A percentile compares a stretch with the other conserved stretches of the same genome.
These are phyloP conservation scores for Schizaphis graminum DNA, from an alignment of 2,888 invertebrate species.

Conservation along the genomic window DNA sequence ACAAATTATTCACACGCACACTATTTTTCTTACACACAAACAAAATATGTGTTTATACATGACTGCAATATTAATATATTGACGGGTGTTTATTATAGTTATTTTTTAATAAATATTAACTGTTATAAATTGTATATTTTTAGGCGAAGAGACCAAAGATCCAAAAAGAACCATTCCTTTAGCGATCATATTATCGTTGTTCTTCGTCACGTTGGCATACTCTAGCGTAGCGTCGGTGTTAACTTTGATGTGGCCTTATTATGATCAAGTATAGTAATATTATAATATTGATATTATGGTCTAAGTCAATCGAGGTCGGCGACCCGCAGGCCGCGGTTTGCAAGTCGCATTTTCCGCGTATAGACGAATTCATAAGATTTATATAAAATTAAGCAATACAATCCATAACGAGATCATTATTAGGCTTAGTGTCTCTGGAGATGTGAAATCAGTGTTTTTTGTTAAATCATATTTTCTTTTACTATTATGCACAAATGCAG, in stretches of 20 bases:
- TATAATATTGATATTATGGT: constrained; percentile 40
- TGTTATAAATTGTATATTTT: not conserved
- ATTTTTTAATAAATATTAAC: not conserved
- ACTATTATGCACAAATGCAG: not conserved
- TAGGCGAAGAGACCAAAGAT: constrained; percentile 89
- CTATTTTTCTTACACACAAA: too few relatives aligned
- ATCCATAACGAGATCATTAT: not conserved
- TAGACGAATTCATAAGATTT: not conserved
- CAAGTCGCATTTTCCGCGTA: not conserved
- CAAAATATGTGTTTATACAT: not conserved
- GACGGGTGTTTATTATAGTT: not conserved
- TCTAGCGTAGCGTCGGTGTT: constrained; percentile 91
- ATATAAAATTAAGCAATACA: not conserved
- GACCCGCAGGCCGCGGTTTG: not conserved
- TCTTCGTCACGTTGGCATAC: constrained; percentile 89
- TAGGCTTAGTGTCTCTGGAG: not conserved
- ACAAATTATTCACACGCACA: too few relatives aligned
- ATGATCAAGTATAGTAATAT: constrained; percentile 77
- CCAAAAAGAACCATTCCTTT: constrained; percentile 92
- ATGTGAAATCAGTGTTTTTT: not conserved
- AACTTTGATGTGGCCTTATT: constrained; percentile 96
- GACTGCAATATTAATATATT: not conserved
- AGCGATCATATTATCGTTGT: constrained; percentile 86
- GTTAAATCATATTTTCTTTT: not conserved
- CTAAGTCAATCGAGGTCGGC: not conserved